These are phyloP conservation scores for Epizoanthus illoricatus DNA, from an alignment of 92 coral and sea anemone species.

Conservation along the genomic window DNA sequence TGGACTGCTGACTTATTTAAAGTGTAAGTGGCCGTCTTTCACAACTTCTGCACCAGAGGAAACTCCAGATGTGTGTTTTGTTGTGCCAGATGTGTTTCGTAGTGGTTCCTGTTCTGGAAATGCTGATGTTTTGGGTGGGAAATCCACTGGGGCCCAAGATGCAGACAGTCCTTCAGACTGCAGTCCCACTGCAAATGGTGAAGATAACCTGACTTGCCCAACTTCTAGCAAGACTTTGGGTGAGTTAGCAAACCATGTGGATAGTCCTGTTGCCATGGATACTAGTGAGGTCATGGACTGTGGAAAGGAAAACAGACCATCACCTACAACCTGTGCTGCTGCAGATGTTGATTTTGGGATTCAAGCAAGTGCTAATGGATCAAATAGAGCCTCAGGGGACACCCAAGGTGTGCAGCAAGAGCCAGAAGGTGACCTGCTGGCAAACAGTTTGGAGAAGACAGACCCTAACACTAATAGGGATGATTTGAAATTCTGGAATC, in stretches of 20 bases:
- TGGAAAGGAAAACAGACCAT: slow-evolving; percentile 36
- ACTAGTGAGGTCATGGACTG: slow-evolving; percentile 17
- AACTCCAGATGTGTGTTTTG: slow-evolving; percentile 51
- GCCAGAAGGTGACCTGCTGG: neutral
- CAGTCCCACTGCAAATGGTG: slow-evolving; percentile 4
- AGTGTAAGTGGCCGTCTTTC: slow-evolving; percentile 75
- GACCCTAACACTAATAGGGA: neutral
- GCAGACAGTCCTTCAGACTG: neutral
- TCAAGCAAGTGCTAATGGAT: neutral
- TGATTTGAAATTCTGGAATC: slow-evolving; percentile 64
- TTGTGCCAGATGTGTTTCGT: slow-evolving; percentile 59
- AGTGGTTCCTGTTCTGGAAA: neutral
- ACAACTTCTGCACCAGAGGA: slow-evolving; percentile 51
- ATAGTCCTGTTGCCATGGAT: slow-evolving; percentile 2
- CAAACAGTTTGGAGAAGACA: neutral
- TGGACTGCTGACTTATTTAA: slow-evolving; percentile 69
- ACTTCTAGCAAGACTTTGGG: neutral
- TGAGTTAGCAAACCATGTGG: neutral
- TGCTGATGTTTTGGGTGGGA: neutral
- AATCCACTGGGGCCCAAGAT: neutral
- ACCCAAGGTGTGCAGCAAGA: slow-evolving; percentile 16
- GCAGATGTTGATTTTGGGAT: neutral
- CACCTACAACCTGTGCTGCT: slow-evolving; percentile 7
- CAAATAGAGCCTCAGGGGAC: neutral
- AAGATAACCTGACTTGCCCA: neutral